These are phyloP conservation scores for Cephus pulcher DNA, from an alignment of 2,888 invertebrate genomes.

Conservation along the genomic window DNA sequence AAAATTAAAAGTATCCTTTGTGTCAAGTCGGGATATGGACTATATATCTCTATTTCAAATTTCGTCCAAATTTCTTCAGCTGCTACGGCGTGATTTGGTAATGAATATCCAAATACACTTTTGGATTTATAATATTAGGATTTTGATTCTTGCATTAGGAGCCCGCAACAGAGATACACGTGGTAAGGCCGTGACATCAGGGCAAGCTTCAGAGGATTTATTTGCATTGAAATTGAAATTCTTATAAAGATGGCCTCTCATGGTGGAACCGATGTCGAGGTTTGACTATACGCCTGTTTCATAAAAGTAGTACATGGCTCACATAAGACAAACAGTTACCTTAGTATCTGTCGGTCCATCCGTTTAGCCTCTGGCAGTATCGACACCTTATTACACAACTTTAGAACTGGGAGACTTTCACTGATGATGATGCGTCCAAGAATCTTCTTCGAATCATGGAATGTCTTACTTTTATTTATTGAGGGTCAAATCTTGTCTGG, in stretches of 20 bases:
- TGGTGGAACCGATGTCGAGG: background rate
- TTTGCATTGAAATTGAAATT: background rate
- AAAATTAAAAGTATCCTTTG: too few relatives aligned
- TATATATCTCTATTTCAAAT: too few relatives aligned
- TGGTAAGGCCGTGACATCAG: background rate
- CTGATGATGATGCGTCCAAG: constrained; percentile 34
- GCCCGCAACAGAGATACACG: background rate
- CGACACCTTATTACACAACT: constrained; percentile 33
- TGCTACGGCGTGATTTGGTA: too few relatives aligned
- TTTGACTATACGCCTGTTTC: background rate
- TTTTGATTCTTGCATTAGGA: background rate
- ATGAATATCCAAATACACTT: too few relatives aligned
- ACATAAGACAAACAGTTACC: constrained; percentile 21
- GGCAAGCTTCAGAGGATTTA: background rate
- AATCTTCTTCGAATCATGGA: background rate
- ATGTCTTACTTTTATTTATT: background rate
- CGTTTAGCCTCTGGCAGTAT: constrained; percentile 25
- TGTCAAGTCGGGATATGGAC: too few relatives aligned
- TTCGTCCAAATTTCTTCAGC: too few relatives aligned
- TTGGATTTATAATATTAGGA: too few relatives aligned
- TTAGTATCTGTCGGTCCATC: constrained; percentile 13
- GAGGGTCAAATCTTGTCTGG: background rate
- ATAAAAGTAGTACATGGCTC: background rate
- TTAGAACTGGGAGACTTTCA: constrained; percentile 36
- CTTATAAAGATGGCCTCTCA: background rate